phyloP scores from a whole-genome alignment of 2,797 vertebrate genomes.

The Adrianichthys oophorus region DNA sequence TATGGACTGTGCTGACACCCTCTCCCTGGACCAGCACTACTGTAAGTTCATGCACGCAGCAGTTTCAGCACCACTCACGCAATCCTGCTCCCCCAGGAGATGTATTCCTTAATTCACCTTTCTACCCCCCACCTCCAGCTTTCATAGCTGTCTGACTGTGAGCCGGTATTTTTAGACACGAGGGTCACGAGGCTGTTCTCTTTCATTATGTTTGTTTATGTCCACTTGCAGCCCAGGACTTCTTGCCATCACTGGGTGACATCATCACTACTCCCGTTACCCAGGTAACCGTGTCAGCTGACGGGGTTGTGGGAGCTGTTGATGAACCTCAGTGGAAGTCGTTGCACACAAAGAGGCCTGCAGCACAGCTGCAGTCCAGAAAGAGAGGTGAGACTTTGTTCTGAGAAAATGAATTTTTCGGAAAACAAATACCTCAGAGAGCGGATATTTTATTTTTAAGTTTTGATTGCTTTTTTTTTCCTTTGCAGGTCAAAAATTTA shows the following conservation, averaged over 20 bases:
- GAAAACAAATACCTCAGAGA: neutral
- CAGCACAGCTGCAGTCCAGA: conserved; percentile 82
- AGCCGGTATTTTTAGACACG: conserved; percentile 47
- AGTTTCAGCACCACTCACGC: conserved; percentile 1
- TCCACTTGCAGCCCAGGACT: conserved; percentile 82
- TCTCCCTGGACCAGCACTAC: conserved; percentile 85
- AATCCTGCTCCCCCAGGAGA: neutral
- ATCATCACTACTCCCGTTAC: conserved; percentile 85
- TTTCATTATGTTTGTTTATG: conserved; percentile 58
- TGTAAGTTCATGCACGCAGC: conserved; percentile 70
- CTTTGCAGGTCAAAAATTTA: conserved; percentile 84
- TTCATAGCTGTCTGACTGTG: conserved; percentile 32
- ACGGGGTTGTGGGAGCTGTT: conserved; percentile 85
- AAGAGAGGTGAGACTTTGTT: conserved; percentile 82
- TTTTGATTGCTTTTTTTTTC: neutral
- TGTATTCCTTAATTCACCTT: conserved; percentile 7
- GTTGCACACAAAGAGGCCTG: conserved; percentile 70
- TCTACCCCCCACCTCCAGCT: conserved; percentile 4
- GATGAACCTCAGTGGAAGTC: conserved; percentile 83
- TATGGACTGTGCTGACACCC: conserved; percentile 87
- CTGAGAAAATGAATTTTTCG: neutral
- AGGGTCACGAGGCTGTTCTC: conserved; percentile 27
- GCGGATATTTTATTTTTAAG: neutral
- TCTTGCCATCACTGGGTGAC: conserved; percentile 84
- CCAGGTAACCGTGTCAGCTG: conserved; percentile 86